These are phyloP conservation scores for Austrolebias charrua DNA, from an alignment of 2,797 vertebrate genomes.

Conservation along the genomic window DNA sequence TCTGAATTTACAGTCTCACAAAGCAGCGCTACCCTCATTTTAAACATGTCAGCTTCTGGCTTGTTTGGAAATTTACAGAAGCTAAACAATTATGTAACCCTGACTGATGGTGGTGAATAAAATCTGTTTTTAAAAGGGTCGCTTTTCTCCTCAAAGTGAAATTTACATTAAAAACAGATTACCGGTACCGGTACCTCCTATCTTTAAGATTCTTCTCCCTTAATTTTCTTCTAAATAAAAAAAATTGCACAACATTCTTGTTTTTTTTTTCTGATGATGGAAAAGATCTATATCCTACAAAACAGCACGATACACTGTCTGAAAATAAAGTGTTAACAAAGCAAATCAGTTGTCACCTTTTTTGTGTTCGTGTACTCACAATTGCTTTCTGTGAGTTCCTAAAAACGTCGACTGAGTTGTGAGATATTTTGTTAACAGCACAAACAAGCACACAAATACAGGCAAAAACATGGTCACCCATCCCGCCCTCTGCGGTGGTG, in stretches of 20 bases:
- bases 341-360: background rate
- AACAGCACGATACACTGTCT: background rate
- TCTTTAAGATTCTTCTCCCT: too few species aligned
- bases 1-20: slow-evolving; percentile 25
- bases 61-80: background rate
- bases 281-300: background rate
- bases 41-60: slow-evolving; percentile 8
- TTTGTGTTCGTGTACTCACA: too few species aligned
- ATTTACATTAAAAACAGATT: too few species aligned
- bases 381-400: too few species aligned
- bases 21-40: slow-evolving; percentile 3
- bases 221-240: too few species aligned
- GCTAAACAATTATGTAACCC: slow-evolving; percentile 2
- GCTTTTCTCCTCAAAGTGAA: background rate
- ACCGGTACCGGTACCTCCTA: too few species aligned
- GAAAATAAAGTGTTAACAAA: background rate
- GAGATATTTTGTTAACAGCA: too few species aligned
- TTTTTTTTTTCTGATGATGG: background rate
- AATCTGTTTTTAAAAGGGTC: slow-evolving; percentile 6
- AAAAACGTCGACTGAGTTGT: too few species aligned
- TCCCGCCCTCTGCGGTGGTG: too few species aligned
- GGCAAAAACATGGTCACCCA: too few species aligned
- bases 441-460: too few species aligned
- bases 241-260: too few species aligned
- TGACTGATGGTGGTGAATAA: background rate